Conservation (phyloP, 1,140 invertebrate species). For the Zaprionus gabonicus region DNA sequence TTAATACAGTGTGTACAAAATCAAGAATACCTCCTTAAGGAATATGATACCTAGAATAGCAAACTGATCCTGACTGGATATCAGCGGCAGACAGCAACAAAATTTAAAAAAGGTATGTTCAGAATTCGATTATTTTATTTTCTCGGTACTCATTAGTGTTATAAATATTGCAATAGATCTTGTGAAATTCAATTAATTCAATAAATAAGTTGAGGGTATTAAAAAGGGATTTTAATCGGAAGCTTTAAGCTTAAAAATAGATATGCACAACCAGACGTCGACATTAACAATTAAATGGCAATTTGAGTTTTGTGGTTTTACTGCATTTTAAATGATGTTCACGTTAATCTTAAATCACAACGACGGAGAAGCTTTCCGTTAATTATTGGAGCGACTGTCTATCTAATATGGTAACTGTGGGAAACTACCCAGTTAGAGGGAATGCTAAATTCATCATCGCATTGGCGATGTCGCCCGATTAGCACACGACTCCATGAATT, state of each 20-base stretch:
- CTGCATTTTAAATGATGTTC: slow-evolving; percentile 20
- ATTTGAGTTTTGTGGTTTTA: slow-evolving; percentile 32
- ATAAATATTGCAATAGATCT: slow-evolving; percentile 1
- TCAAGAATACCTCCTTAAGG: no score
- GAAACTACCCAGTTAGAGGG: slow-evolving; percentile 52
- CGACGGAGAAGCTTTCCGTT: slow-evolving; percentile 10
- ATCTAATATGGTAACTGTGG: slow-evolving; percentile 40
- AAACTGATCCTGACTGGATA: slow-evolving; percentile 54
- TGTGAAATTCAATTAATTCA: background rate
- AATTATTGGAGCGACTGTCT: slow-evolving; percentile 40
- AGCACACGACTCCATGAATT: slow-evolving; percentile 46
- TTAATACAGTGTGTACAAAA: background rate
- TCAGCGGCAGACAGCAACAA: slow-evolving; percentile 8
- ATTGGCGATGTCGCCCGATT: slow-evolving; percentile 57
- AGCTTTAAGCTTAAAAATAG: slow-evolving; percentile 3
- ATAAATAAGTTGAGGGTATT: background rate
- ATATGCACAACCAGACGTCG: slow-evolving; percentile 21
- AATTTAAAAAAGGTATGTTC: slow-evolving; percentile 41
- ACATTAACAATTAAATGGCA: slow-evolving; percentile 24
- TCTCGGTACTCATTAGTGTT: background rate
- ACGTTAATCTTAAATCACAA: slow-evolving; percentile 18
- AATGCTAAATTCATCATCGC: slow-evolving; percentile 28
- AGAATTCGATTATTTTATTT: background rate
- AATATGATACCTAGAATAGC: slow-evolving; percentile 71
- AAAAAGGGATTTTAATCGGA: background rate